phyloP scores from a whole-genome alignment of 2,113 vertebrate genomes.

The Hemibagrus wyckioides region DNA sequence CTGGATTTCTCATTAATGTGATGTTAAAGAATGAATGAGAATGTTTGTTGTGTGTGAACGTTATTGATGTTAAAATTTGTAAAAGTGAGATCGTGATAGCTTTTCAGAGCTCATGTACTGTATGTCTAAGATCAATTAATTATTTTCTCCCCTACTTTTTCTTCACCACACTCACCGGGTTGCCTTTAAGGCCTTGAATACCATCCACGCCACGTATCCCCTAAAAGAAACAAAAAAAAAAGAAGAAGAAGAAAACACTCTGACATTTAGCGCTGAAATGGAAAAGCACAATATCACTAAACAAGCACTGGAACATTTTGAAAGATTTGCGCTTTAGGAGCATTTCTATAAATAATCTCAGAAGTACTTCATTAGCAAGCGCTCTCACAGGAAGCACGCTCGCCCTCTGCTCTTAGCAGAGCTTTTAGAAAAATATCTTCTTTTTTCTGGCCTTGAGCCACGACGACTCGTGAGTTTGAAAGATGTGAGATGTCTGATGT shows the following conservation, averaged over 20 bases:
- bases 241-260: not conserved
- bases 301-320: not conserved
- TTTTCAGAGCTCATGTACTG: too few relatives aligned
- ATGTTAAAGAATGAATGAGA: not conserved
- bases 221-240: constrained; percentile 61
- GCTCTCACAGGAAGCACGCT: not conserved
- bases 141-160: not conserved
- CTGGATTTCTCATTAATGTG: not conserved
- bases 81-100: too few relatives aligned
- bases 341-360: constrained; percentile 13
- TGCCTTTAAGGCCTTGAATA: constrained; percentile 83
- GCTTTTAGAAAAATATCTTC: constrained; percentile 20
- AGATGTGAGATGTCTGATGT: constrained; percentile 16
- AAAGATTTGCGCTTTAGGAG: not conserved
- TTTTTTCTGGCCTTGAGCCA: constrained; percentile 12
- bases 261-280: not conserved
- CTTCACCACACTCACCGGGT: constrained; percentile 73
- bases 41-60: too few relatives aligned
- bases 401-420: constrained; percentile 7
- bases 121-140: too few relatives aligned
- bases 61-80: too few relatives aligned
- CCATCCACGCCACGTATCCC: constrained; percentile 82
- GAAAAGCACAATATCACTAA: not conserved
- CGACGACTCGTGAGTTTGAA: not conserved
- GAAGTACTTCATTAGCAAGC: constrained; percentile 24